Percentiles rank a stretch among this genome's conserved stretches.
These are phyloP conservation scores for Cryptosula pallasiana DNA, from an alignment of 2,888 invertebrate genomes.

Conservation along the genomic window DNA sequence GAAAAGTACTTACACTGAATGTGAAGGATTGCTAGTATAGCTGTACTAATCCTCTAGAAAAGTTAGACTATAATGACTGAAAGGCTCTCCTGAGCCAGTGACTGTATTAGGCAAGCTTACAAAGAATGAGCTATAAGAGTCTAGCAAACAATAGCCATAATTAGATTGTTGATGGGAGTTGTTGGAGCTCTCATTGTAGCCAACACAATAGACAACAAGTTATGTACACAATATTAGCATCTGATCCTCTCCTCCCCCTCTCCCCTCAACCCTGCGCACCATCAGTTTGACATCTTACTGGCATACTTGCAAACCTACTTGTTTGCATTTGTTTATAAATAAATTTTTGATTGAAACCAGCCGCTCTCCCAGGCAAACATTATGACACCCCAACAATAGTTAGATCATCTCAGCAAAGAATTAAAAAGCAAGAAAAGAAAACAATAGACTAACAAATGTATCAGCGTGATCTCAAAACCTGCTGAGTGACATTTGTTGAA, in stretches of 20 bases:
- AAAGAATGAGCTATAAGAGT: not conserved
- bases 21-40: too few relatives aligned
- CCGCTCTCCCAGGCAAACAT: not conserved
- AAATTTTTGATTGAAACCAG: not conserved
- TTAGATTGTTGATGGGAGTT: not conserved
- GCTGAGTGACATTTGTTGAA: too few relatives aligned
- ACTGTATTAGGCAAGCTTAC: too few relatives aligned
- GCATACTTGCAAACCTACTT: not conserved
- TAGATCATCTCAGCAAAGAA: not conserved
- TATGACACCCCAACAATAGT: not conserved
- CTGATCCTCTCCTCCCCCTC: not conserved
- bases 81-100: too few relatives aligned
- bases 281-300: not conserved
- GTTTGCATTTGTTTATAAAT: not conserved
- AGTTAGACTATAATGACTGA: too few relatives aligned
- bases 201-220: not conserved
- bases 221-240: not conserved
- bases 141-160: not conserved
- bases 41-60: too few relatives aligned
- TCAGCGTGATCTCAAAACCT: not conserved
- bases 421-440: not conserved
- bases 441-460: not conserved
- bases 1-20: too few relatives aligned
- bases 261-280: not conserved
- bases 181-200: not conserved